Base-by-base conservation (phyloP, 2,797 vertebrate species). In the Heterohyrax brucei region DNA sequence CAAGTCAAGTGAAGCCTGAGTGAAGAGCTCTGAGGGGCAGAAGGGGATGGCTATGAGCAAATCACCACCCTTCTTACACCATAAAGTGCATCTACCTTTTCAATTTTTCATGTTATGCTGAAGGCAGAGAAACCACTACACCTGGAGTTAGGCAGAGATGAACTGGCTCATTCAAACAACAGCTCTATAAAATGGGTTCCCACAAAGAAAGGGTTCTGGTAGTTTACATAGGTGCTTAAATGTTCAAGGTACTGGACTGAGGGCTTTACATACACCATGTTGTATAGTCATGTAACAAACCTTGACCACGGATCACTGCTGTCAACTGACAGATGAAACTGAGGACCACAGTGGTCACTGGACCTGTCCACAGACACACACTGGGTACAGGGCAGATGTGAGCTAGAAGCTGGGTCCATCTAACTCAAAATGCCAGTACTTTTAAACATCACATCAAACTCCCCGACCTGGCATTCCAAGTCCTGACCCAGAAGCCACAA, bases 51-150 rank as follows among this genome's bases (percentile, higher is more conserved):
- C 46, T 62, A 94, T 61, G 44, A 83, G 26, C 46, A 84, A 89
- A 85, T 4, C 22, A 2, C 79, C 62, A 22, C 14, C 61, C 30
- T 21, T 21, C 56, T 84, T 79, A 72, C 18, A 59, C 59, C 62
- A 5, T 44, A 88, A 86, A 84, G 62, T 59, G 48, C 72, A 77
- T 92, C n/a, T 59, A 83, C 73, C 10, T 95, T 96, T 66, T 68
- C 59, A 90, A 72, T 53, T 30, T 85, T 94, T 93, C 56, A 89
- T 93, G 26, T 70, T 89, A 92, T 1, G 78, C n/a, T 19, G n/a
- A 24, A 19, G 59, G 62, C 18, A 75, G 50, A 68, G 62, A 94
- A 93, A 88, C 14, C 30, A 95, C 21, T 39, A 77, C 3, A 61
- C 50, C 26, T 79, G n/a, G 84, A 61, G 19, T 48, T 44, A 92